A percentile compares a stretch with the other conserved stretches of the same genome.
Evolutionary conservation across 2,888 invertebrate genomes (phyloP).

Genomic region (Atrina japonica): DNA sequence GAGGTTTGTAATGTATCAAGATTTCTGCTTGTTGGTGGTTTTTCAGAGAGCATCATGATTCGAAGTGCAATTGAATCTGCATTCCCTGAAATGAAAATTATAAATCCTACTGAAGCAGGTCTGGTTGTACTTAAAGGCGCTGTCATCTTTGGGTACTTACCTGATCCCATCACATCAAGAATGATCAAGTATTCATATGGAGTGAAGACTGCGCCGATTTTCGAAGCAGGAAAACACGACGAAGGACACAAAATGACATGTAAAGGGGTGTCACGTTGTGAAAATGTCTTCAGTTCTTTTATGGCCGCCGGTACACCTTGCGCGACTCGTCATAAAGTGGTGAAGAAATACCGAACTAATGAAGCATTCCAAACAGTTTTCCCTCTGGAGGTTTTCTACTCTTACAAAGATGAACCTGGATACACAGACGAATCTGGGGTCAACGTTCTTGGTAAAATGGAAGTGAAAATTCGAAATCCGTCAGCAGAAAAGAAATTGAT

Average conservation of each 20-base stretch:
- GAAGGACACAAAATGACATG: not conserved
- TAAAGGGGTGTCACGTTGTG: constrained; percentile 30
- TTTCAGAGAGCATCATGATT: constrained; percentile 48
- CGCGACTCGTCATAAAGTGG: constrained; percentile 19
- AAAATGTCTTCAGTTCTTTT: constrained; percentile 40
- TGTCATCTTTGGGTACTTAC: constrained; percentile 48
- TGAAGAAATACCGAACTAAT: constrained; percentile 33
- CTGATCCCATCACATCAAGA: constrained; percentile 45
- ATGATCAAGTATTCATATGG: constrained; percentile 49
- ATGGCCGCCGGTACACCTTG: constrained; percentile 41
- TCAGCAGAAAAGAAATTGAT: constrained; percentile 21
- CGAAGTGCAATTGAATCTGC: constrained; percentile 47
- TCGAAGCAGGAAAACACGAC: constrained; percentile 38
- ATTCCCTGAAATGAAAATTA: constrained; percentile 47
- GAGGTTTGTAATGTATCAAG: constrained; percentile 37
- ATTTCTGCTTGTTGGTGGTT: constrained; percentile 54
- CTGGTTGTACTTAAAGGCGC: constrained; percentile 52
- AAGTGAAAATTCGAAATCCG: constrained; percentile 38
- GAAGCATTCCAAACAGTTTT: constrained; percentile 15
- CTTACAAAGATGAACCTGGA: constrained; percentile 7
- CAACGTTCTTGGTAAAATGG: constrained; percentile 34
- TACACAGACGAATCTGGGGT: constrained; percentile 45
- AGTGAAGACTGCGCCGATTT: constrained; percentile 26
- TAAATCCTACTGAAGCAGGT: constrained; percentile 52
- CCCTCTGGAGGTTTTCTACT: constrained; percentile 27